A percentile compares a stretch with the other conserved stretches of the same genome.
Evolutionary conservation across 2,888 invertebrate genomes (phyloP).

Genomic region (Serrognathus titanus): DNA sequence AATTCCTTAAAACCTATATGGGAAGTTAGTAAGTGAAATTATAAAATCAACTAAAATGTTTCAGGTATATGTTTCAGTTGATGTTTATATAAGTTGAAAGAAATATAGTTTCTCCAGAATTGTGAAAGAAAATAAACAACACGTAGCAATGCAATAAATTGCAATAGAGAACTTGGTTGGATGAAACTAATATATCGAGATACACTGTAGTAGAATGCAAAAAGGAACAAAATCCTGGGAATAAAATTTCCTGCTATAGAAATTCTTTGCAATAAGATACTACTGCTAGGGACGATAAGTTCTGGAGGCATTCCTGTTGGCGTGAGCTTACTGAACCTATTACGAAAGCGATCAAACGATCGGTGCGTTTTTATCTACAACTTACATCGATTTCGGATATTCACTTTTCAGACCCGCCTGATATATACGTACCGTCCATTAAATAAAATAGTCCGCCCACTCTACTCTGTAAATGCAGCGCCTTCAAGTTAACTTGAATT

Average conservation of each 20-base stretch:
- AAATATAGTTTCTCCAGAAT: too few relatives aligned
- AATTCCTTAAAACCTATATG: too few relatives aligned
- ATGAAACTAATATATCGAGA: slow-evolving; percentile 10
- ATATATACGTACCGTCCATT: slow-evolving; percentile 5
- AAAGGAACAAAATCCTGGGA: neutral
- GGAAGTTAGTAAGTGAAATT: too few relatives aligned
- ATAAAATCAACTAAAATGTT: too few relatives aligned
- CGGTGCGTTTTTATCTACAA: slow-evolving; percentile 14
- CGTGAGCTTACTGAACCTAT: slow-evolving; percentile 16
- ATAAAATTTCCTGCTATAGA: slow-evolving; percentile 5
- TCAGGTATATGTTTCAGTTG: too few relatives aligned
- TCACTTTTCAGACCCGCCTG: slow-evolving; percentile 4
- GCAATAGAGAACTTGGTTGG: slow-evolving; percentile 9
- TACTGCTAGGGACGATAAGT: slow-evolving; percentile 10
- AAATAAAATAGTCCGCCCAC: neutral
- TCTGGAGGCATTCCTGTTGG: slow-evolving; percentile 14
- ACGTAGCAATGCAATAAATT: slow-evolving; percentile 6
- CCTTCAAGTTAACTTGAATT: too few relatives aligned
- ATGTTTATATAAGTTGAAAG: too few relatives aligned
- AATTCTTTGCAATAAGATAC: slow-evolving; percentile 16
- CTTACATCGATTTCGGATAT: slow-evolving; percentile 17
- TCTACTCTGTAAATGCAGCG: too few relatives aligned
- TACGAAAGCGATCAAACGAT: slow-evolving; percentile 12
- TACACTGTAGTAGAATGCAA: neutral
- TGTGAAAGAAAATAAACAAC: neutral